Percentiles rank a stretch among this genome's conserved stretches.
These are phyloP conservation scores for Cyprinodon tularosa DNA, from an alignment of 2,113 vertebrate species.

Conservation along the genomic window DNA sequence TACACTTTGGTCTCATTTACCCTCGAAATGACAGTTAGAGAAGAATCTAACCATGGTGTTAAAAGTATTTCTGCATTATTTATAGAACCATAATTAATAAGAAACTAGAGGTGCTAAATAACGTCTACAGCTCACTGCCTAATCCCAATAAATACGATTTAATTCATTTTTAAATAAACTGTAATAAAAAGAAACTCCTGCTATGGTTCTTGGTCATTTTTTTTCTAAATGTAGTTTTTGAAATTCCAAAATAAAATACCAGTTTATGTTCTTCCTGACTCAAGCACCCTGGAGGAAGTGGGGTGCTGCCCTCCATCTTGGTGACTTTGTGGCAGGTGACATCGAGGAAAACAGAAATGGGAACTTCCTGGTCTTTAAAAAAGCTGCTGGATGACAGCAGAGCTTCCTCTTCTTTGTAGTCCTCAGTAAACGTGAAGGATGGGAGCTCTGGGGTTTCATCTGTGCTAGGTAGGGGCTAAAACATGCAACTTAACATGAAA, in stretches of 20 bases:
- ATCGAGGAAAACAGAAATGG: conserved; percentile 78
- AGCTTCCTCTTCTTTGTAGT: conserved; percentile 35
- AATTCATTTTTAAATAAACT: not conserved
- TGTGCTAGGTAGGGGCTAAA: conserved; percentile 70
- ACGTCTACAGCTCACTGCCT: not conserved
- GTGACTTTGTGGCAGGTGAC: conserved; percentile 75
- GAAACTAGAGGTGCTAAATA: not conserved
- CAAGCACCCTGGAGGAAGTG: conserved; percentile 55
- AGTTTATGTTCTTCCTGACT: conserved; percentile 68
- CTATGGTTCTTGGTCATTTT: not conserved
- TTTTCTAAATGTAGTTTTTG: not conserved
- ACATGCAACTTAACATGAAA: not conserved
- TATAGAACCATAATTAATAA: not conserved
- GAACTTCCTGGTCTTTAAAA: conserved; percentile 65
- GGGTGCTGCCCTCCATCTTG: conserved; percentile 51
- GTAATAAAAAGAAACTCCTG: not conserved
- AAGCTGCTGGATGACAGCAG: not conserved
- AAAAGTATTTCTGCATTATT: too few species aligned
- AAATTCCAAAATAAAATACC: conserved; percentile 64
- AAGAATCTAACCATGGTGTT: not conserved
- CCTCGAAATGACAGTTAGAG: not conserved
- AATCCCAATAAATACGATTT: not conserved
- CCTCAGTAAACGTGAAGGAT: conserved; percentile 17
- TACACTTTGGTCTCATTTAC: not conserved
- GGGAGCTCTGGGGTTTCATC: conserved; percentile 42